Percentiles rank a stretch among this genome's conserved stretches.
Evolutionary conservation across 2,888 invertebrate species (phyloP).

Genomic region (Drosophila limbata): DNA sequence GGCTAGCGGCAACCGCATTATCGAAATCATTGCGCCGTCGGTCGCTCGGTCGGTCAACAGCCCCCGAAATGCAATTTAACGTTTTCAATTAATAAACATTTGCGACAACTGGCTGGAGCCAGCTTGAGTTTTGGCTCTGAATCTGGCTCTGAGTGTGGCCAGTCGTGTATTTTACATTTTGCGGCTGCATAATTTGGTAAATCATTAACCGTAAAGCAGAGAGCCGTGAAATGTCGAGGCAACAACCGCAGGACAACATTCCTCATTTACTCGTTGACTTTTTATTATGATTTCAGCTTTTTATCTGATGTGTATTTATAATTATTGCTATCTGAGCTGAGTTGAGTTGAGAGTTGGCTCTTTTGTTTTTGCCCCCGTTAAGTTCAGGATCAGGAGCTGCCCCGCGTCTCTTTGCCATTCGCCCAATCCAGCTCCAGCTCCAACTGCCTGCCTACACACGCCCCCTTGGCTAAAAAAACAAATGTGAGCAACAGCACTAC

Average conservation of each 20-base stretch:
- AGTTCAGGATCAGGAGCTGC: neutral
- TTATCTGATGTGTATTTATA: slow-evolving; percentile 44
- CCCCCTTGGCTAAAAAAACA: slow-evolving; percentile 77
- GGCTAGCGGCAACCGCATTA: slow-evolving; percentile 76
- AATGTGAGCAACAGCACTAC: slow-evolving; percentile 67
- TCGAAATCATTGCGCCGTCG: slow-evolving; percentile 74
- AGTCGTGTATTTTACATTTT: slow-evolving; percentile 74
- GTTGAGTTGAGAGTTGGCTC: slow-evolving; percentile 3
- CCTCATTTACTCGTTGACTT: slow-evolving; percentile 50
- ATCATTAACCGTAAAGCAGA: slow-evolving; percentile 73
- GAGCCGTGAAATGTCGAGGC: slow-evolving; percentile 64
- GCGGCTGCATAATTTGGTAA: slow-evolving; percentile 79
- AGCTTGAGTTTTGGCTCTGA: neutral
- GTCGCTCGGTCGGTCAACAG: slow-evolving; percentile 54
- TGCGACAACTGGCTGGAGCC: slow-evolving; percentile 62
- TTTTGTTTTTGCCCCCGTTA: too few species aligned
- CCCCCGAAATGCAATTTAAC: slow-evolving; percentile 73
- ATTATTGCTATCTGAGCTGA: slow-evolving; percentile 42
- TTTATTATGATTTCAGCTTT: neutral
- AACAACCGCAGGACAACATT: slow-evolving; percentile 59
- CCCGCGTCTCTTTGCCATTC: slow-evolving; percentile 19
- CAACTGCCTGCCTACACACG: slow-evolving; percentile 72
- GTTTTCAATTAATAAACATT: slow-evolving; percentile 81
- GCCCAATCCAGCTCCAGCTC: slow-evolving; percentile 59
- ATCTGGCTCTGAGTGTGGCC: slow-evolving; percentile 14